Evolutionary conservation across 2,113 vertebrate genomes (phyloP), one percentile per base, ranked within the genome.

Genomic region (Sisor rabdophorus): DNA sequence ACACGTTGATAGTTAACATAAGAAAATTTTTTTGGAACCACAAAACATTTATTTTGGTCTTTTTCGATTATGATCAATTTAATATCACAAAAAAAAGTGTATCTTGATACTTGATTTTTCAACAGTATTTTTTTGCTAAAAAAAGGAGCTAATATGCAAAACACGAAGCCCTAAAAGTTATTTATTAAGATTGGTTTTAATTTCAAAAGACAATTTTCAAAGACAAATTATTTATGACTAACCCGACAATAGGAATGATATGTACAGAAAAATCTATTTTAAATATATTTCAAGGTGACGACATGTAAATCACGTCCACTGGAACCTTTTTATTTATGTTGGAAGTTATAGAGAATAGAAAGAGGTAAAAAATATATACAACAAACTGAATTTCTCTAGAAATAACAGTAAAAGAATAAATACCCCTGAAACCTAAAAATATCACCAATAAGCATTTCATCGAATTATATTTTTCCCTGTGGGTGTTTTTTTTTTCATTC

Each of bases 21-120:
- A n/a, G n/a, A 50, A 20, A 20, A 4, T 73, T 17, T 52, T 36
- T 75, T 44, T 54, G 12, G 61, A 76, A 56, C 73, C 73, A 75
- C 73, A 67, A 11, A 76, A 53, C 26, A 75, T 73, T 40, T 28
- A 59, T 24, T 40, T 11, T 19, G 19, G 17, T 16, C 59, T 32
- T 67, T 6, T 20, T 67, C 12, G 26, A 65, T 16, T 68, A 30
- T 4, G 11, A 69, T 52, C 50, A 69, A 52, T 28, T 12, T 20
- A 69, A 30, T 19, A 4, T 28, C 47, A 48, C 13, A 13, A 15
- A 28, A 26, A 19, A 52, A 67, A 17, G 28, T 24, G 1, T 24
- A 67, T 16, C 13, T 16, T 2, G 2, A 48, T 68, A 26, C 64
- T 69, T 69, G 65, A 69, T 50, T 48, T 30, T 48, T 17, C 2